phyloP scores from a whole-genome alignment of 2,888 invertebrate species.

The Caenorhabditis wallacei region DNA sequence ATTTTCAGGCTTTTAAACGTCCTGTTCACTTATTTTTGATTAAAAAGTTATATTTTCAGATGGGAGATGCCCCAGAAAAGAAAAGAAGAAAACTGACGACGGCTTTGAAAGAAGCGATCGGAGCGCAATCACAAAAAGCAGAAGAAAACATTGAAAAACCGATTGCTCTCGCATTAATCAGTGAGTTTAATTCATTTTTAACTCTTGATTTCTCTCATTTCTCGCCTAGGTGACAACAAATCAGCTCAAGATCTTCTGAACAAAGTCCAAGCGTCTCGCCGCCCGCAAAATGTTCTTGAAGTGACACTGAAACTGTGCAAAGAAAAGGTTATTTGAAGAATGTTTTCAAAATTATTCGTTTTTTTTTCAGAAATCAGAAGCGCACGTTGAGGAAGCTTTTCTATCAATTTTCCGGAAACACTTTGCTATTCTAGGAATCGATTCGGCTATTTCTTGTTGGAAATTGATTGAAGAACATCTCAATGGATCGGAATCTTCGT shows the following conservation, averaged over 20 bases:
- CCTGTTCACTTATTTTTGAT: too few species aligned
- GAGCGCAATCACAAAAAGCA: constrained; percentile 50
- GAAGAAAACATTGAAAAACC: constrained; percentile 62
- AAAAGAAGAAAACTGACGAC: constrained; percentile 48
- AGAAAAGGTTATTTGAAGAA: constrained; percentile 47
- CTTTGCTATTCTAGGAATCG: constrained; percentile 52
- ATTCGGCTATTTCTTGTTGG: constrained; percentile 49
- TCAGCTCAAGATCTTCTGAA: constrained; percentile 48
- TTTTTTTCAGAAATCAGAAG: constrained; percentile 43
- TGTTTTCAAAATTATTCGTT: neutral
- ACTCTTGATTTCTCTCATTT: too few species aligned
- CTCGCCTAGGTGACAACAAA: constrained; percentile 54
- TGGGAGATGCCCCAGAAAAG: constrained; percentile 51
- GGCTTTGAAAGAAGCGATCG: constrained; percentile 55
- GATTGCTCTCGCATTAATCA: constrained; percentile 52
- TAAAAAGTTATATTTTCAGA: too few species aligned
- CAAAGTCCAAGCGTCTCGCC: constrained; percentile 51
- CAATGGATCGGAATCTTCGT: constrained; percentile 21
- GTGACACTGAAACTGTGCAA: constrained; percentile 40
- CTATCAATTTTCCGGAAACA: constrained; percentile 42
- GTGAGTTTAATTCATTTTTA: neutral
- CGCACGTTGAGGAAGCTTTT: constrained; percentile 44
- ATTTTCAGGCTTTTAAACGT: constrained; percentile 1
- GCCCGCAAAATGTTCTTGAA: constrained; percentile 48
- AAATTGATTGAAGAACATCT: constrained; percentile 36